Base-by-base conservation (phyloP, 2,888 invertebrate species). In the Andrena flavipes region DNA sequence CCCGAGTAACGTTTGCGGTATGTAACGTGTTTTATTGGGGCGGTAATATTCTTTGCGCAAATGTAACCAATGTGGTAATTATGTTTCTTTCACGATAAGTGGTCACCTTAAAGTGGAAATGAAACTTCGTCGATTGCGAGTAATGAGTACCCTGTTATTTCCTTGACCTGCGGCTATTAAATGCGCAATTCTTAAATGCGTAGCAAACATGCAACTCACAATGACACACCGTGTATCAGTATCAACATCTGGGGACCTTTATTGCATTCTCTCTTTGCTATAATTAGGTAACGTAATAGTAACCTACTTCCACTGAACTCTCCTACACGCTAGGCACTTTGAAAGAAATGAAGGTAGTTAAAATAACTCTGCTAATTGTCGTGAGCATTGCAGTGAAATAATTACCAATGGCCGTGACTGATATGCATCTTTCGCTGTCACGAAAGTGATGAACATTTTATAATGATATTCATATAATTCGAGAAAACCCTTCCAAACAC, bases 141-240 rank as follows among this genome's bases (percentile, higher is more conserved):
- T 77, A 77, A 77, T 67, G 65, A 62, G 26, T 67, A 30, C 29
- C 20, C n/a, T n/a, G 23, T 7, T 10, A 51, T 75, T 75, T 67
- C 77, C 76, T 76, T 76, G 76, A 64, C 76, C 76, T 10, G 30
- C 6, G 1, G 0, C 16, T 16, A 26, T 71, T 71, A 71, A 42
- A 30, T 13, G 13, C 7, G 26, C 35, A 6, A 62, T 63, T 76
- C 5, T 23, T n/a, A 42, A 72, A 54, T 10, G 23, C 13, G n/a
- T n/a, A 8, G 13, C 23, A 1, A 54, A 10, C 76, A 76, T 63
- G 63, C 73, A 26, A 76, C 10, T 35, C 20, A 10, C 13, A 54
- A 30, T 48, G 30, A 23, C 54, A 63, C 20, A 54, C n/a, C 7
- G 23, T n/a, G n/a, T 10, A 26, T 29, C 29, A 2, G 2, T 29